Evolutionary conservation across 2,888 invertebrate species (phyloP).

Genomic region (Drosophila niveifrons): DNA sequence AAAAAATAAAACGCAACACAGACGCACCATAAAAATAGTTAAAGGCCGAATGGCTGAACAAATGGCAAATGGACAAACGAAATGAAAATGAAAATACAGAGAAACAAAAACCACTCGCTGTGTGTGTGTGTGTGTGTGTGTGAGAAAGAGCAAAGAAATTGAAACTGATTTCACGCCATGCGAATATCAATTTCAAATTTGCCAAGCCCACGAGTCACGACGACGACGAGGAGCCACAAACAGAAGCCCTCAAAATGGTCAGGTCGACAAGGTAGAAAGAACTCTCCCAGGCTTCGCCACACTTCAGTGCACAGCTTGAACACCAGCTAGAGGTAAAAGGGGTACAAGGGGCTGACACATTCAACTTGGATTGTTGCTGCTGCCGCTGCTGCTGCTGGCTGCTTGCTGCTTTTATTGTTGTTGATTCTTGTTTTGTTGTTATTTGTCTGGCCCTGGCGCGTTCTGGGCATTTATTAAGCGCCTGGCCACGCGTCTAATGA

Average conservation of each 20-base stretch:
- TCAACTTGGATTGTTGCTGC: conserved; percentile 13
- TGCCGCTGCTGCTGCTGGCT: background rate
- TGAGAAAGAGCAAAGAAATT: conserved; percentile 38
- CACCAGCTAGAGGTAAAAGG: conserved; percentile 1
- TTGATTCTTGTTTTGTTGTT: conserved; percentile 28
- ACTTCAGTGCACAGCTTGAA: conserved; percentile 56
- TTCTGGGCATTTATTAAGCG: conserved; percentile 51
- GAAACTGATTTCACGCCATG: conserved; percentile 77
- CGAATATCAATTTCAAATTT: conserved; percentile 84
- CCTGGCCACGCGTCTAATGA: conserved; percentile 82
- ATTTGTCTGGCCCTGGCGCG: conserved; percentile 52
- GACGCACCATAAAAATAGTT: conserved; percentile 63
- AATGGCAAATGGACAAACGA: conserved; percentile 54
- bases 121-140: too few relatives aligned
- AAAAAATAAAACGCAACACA: conserved; percentile 61
- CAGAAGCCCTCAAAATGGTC: conserved; percentile 21
- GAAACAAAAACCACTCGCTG: too few relatives aligned
- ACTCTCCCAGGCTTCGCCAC: conserved; percentile 20
- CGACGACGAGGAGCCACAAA: conserved; percentile 20
- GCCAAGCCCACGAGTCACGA: conserved; percentile 47
- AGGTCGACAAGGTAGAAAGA: conserved; percentile 18
- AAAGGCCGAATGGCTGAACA: conserved; percentile 39
- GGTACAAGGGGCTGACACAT: conserved; percentile 18
- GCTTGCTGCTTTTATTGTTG: conserved; percentile 2
- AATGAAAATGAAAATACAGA: conserved; percentile 51